Percentiles rank a stretch among this genome's conserved stretches.
Evolutionary conservation across 2,888 invertebrate species (phyloP).

Genomic region (Auanema freiburgensis): DNA sequence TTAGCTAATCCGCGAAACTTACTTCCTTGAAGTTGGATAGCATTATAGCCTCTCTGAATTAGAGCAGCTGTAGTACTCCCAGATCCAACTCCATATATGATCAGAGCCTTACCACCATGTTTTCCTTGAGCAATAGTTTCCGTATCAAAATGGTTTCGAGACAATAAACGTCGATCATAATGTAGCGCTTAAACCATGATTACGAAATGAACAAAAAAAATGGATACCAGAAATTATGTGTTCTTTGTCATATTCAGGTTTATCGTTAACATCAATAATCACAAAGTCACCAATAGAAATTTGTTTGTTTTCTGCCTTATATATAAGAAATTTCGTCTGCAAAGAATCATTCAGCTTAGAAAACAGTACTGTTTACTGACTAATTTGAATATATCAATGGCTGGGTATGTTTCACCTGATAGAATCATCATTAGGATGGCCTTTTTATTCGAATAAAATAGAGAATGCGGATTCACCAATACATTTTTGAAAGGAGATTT

Average conservation of each 20-base stretch:
- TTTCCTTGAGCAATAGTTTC: conserved; percentile 24
- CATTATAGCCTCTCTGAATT: conserved; percentile 38
- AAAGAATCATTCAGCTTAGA: neutral
- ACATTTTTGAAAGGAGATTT: too few species aligned
- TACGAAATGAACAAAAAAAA: conserved; percentile 7
- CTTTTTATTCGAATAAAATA: too few species aligned
- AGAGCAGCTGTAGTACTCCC: conserved; percentile 33
- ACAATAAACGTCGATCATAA: conserved; percentile 34
- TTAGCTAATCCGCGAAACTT: conserved; percentile 2
- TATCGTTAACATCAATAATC: conserved; percentile 34
- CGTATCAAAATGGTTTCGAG: conserved; percentile 28
- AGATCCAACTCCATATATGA: conserved; percentile 21
- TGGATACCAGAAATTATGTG: conserved; percentile 21
- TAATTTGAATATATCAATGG: conserved; percentile 38
- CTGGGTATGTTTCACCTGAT: conserved; percentile 34
- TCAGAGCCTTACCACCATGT: conserved; percentile 12
- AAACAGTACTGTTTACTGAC: conserved; percentile 7
- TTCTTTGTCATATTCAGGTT: conserved; percentile 24
- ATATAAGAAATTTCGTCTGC: conserved; percentile 11
- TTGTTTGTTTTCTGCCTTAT: conserved; percentile 18
- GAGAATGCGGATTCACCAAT: too few species aligned
- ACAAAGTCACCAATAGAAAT: conserved; percentile 24
- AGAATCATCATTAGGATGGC: conserved; percentile 23
- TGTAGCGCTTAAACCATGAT: conserved; percentile 27
- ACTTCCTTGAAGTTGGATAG: conserved; percentile 41